Evolutionary conservation across 2,113 vertebrate species (phyloP), one percentile per base, ranked within the genome.

Genomic region (Scopus umbretta): DNA sequence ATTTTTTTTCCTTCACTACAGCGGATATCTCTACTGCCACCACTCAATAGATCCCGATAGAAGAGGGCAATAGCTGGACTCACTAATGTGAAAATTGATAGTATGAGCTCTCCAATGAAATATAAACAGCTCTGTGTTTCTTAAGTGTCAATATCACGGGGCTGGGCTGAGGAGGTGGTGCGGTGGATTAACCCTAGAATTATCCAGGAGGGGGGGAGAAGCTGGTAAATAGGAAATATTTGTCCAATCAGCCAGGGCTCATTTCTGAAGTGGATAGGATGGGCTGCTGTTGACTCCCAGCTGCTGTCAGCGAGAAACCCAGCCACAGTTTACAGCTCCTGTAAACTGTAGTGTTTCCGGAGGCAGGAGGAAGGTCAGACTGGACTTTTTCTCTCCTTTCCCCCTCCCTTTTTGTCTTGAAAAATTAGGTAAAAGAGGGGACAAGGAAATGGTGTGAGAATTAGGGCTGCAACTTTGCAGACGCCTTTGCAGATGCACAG

Each of bases 31-130:
- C 92, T 98, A 94, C 80, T 96, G 97, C 96, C 91, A 93, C 94
- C 97, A 97, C 97, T 98, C 97, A 97, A 95, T 98, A 97, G 95
- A 97, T 96, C 94, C 93, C 85, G 79, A 97, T 92, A 98, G 97
- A 97, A 98, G 92, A 96, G 94, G 96, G 95, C 86, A 96, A 94
- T 97, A 95, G 94, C 95, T 93, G 71, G 95, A 72, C 96, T 98
- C 96, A 83, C 96, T 98, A 97, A 98, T 97, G 97, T 98, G 95
- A 97, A 97, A 97, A 98, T 96, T 95, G 97, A 98, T 98, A 98
- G 97, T 96, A 97, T 96, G 97, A 97, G 95, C 96, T 98, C 95
- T 97, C 96, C 92, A 97, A 95, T 95, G 87, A 97, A 98, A 97
- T 97, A 97, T 97, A 98, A 98, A 98, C 97, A 98, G 88, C 90